Evolutionary conservation across 2,797 vertebrate species (phyloP).

Genomic region (Florisuga fusca): DNA sequence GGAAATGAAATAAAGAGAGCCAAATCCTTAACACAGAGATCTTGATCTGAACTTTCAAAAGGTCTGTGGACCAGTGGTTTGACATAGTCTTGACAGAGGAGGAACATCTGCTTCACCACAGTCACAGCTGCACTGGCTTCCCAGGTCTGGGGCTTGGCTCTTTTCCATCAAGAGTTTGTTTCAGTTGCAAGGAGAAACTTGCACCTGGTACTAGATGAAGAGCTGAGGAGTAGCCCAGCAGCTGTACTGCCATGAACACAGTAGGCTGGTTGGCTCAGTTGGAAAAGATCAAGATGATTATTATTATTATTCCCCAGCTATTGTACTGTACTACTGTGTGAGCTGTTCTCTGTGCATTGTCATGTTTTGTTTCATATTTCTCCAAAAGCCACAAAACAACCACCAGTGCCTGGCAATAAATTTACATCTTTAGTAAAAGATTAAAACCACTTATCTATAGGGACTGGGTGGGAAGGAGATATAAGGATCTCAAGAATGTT

Average conservation of each 20-base stretch:
- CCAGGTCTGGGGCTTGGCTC: not conserved
- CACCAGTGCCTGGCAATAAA: not conserved
- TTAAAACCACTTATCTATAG: not conserved
- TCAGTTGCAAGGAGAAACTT: not conserved
- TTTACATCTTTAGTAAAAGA: not conserved
- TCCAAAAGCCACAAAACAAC: not conserved
- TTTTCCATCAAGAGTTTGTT: not conserved
- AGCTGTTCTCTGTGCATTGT: too few species aligned
- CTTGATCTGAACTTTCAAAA: not conserved
- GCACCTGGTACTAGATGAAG: not conserved
- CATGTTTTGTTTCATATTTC: too few species aligned
- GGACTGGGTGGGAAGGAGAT: not conserved
- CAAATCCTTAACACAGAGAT: not conserved
- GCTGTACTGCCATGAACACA: not conserved
- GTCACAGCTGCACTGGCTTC: not conserved
- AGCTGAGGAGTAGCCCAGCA: not conserved
- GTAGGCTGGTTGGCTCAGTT: not conserved
- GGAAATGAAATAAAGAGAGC: not conserved
- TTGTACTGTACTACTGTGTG: too few species aligned
- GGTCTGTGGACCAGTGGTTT: not conserved
- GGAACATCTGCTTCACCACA: not conserved
- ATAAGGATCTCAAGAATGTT: not conserved
- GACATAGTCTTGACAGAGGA: not conserved
- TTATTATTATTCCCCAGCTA: too few species aligned
- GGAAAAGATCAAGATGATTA: not conserved